phyloP scores from a whole-genome alignment of 30 jellyfish, hydroid and myxozoan species.

The Aurelia aurita region DNA sequence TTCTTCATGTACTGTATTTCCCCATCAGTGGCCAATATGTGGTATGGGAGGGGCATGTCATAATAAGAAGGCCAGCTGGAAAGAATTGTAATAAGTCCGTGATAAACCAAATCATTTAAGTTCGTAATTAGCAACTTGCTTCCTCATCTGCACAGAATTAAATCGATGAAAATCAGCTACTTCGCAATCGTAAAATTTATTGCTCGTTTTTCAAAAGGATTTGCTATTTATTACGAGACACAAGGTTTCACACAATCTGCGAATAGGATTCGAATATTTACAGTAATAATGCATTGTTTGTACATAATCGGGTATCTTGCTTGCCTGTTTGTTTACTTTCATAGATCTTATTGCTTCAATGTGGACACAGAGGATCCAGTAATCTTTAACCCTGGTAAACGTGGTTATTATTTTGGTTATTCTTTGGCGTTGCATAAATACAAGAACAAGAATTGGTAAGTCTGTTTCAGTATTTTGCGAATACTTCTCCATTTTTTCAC shows the following conservation, averaged over 20 bases:
- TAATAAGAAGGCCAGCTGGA: conserved; percentile 49
- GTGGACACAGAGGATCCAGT: conserved; percentile 45
- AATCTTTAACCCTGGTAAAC: conserved; percentile 15
- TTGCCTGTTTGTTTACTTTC: too few species aligned
- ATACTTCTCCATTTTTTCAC: too few species aligned
- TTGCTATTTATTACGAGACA: too few species aligned
- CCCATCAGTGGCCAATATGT: not conserved
- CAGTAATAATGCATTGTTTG: too few species aligned
- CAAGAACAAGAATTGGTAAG: conserved; percentile 46
- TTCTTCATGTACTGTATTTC: not conserved
- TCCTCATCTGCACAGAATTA: too few species aligned
- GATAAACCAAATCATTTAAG: conserved; percentile 28
- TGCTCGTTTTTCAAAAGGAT: too few species aligned
- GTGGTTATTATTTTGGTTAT: conserved; percentile 71
- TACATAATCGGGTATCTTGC: too few species aligned
- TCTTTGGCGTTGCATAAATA: conserved; percentile 67
- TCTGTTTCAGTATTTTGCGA: not conserved
- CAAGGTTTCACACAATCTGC: too few species aligned
- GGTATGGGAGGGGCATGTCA: conserved; percentile 59
- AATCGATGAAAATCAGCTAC: not conserved
- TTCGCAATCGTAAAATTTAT: not conserved
- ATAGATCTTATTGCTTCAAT: conserved; percentile 16
- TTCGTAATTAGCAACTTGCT: not conserved
- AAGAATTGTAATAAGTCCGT: conserved; percentile 36
- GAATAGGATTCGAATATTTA: too few species aligned